Evolutionary conservation across 2,113 vertebrate species (phyloP).

Genomic region (Calonectris borealis): DNA sequence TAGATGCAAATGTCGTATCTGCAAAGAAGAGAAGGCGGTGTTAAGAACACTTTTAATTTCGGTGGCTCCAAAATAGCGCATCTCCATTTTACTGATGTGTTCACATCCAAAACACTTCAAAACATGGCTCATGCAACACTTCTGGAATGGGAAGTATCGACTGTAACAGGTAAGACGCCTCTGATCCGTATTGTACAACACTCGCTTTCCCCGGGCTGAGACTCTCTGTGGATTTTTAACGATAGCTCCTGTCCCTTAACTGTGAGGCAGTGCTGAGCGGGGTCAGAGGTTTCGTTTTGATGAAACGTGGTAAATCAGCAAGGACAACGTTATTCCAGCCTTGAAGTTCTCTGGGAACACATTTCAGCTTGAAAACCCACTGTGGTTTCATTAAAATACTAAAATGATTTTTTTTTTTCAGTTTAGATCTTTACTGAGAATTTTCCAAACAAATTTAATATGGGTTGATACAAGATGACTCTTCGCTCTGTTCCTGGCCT

Average conservation of each 20-base stretch:
- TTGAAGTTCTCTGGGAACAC: background rate
- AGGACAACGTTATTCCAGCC: background rate
- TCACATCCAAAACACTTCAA: background rate
- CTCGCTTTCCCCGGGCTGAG: background rate
- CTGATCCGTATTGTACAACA: fast-evolving
- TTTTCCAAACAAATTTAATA: slow-evolving; percentile 11
- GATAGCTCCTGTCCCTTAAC: background rate
- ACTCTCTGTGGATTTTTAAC: background rate
- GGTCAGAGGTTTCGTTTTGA: background rate
- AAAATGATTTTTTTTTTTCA: background rate
- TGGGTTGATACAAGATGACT: background rate
- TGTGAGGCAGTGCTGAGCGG: background rate
- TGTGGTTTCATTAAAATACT: background rate
- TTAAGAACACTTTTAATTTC: fast-evolving
- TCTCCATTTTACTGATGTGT: fast-evolving
- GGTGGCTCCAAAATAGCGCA: fast-evolving
- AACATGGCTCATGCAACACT: fast-evolving
- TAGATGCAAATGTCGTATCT: slow-evolving; percentile 99
- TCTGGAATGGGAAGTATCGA: background rate
- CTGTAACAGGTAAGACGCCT: background rate
- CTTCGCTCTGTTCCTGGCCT: background rate
- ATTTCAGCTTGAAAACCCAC: background rate
- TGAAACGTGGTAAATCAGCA: background rate
- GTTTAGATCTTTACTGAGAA: background rate
- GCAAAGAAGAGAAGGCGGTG: background rate